These are phyloP conservation scores for Tachysurus fulvidraco DNA, from an alignment of 2,113 vertebrate genomes.

Conservation along the genomic window DNA sequence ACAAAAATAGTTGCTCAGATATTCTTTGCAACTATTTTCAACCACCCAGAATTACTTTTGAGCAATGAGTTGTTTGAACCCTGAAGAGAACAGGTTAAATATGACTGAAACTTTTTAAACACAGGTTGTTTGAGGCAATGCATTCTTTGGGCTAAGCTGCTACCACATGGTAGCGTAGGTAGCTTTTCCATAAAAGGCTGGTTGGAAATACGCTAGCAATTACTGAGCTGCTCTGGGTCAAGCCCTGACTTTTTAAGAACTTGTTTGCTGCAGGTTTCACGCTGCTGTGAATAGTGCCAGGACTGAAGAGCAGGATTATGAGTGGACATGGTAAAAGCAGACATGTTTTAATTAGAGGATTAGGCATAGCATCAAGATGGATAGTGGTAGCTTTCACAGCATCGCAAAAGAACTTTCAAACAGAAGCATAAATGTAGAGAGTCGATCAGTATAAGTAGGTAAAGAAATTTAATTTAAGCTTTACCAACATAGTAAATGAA, in stretches of 20 bases:
- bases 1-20: not conserved
- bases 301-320: not conserved
- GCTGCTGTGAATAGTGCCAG: not conserved
- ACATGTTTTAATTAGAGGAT: not conserved
- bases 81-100: not conserved
- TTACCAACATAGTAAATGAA: no score
- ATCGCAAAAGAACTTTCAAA: not conserved
- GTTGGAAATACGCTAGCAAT: not conserved
- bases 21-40: not conserved
- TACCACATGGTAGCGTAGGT: not conserved
- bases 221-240: not conserved
- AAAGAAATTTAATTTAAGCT: no score
- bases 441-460: not conserved
- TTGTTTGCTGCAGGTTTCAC: not conserved
- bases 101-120: not conserved
- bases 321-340: not conserved
- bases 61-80: not conserved
- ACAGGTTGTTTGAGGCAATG: not conserved
- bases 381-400: not conserved
- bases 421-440: not conserved
- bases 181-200: not conserved
- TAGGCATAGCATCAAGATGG: not conserved
- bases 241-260: not conserved
- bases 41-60: not conserved
- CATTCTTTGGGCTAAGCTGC: not conserved